phyloP scores from a whole-genome alignment of 2,113 vertebrate species.

The Tachycineta bicolor region DNA sequence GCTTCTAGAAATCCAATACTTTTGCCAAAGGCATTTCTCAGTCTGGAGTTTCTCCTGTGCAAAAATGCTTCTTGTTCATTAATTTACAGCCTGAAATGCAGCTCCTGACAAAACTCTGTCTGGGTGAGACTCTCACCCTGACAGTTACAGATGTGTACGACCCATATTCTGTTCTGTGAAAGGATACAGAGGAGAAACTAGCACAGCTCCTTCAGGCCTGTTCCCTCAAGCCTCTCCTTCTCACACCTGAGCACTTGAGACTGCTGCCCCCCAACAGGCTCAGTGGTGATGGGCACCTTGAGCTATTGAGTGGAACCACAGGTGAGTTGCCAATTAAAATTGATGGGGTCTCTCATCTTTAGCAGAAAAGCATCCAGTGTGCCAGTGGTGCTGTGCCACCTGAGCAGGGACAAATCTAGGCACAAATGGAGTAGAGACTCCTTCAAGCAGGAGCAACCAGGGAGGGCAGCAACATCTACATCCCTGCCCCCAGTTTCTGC shows the following conservation, averaged over 20 bases:
- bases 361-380: background rate
- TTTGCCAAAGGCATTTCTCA: background rate
- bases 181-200: background rate
- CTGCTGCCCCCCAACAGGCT: background rate
- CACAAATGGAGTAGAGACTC: background rate
- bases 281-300: background rate
- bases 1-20: background rate
- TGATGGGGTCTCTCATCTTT: background rate
- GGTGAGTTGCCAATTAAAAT: background rate
- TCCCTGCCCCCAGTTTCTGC: background rate
- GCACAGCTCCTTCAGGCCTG: background rate
- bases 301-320: background rate
- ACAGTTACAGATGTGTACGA: background rate
- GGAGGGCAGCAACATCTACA: background rate
- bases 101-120: background rate
- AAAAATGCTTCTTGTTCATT: background rate
- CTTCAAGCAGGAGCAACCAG: background rate
- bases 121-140: background rate
- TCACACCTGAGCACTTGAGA: background rate
- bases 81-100: background rate
- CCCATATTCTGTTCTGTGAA: background rate
- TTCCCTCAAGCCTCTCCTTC: background rate
- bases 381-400: background rate
- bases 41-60: background rate
- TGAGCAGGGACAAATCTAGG: background rate